phyloP scores from a whole-genome alignment of 2,113 vertebrate genomes.

The Ailurus styani region DNA sequence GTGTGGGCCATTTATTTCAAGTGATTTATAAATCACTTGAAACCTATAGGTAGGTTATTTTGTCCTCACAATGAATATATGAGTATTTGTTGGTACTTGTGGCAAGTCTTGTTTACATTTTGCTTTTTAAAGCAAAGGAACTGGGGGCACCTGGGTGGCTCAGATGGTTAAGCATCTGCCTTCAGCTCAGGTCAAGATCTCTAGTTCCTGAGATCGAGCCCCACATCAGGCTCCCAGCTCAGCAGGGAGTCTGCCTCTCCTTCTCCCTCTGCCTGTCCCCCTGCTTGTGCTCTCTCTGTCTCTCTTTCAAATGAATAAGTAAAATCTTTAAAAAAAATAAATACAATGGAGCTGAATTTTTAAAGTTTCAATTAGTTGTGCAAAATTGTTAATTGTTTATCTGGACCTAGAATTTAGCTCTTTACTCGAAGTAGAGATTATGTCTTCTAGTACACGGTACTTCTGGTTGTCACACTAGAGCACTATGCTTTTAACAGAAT shows the following conservation, averaged over 20 bases:
- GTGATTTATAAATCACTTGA: no score
- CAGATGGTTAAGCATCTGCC: no score
- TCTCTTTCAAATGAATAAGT: no score
- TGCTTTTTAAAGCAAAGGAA: background rate
- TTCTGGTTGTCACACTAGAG: background rate
- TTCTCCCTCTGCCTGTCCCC: no score
- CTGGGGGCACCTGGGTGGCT: no score
- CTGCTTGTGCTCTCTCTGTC: no score
- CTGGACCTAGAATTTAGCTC: background rate
- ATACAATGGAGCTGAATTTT: background rate
- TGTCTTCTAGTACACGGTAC: background rate
- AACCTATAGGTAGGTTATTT: background rate
- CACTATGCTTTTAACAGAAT: background rate
- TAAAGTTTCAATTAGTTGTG: background rate
- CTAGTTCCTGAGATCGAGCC: no score
- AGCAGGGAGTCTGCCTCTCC: no score
- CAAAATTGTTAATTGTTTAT: background rate
- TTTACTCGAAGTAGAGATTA: background rate
- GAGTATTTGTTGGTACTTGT: background rate
- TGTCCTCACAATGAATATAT: background rate
- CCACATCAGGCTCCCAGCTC: no score
- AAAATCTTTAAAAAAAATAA: no score
- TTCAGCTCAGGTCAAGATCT: no score
- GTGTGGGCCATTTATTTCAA: background rate
- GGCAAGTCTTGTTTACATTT: background rate